Evolutionary conservation across 2,888 invertebrate genomes (phyloP), one percentile per base, ranked within the genome.

Genomic region (Monoplex corrugatus): DNA sequence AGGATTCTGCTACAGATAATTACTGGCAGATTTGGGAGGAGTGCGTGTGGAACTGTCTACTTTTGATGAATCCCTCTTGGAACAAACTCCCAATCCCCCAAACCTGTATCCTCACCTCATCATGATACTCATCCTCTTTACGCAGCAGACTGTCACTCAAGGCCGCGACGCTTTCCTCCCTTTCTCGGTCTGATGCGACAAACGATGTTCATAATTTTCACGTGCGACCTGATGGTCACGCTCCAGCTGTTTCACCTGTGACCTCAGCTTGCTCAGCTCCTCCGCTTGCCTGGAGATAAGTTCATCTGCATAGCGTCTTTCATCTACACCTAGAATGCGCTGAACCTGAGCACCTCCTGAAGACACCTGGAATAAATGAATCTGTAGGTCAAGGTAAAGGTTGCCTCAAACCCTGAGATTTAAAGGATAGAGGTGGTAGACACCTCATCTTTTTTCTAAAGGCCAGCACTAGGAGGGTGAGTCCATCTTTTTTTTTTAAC

Each of bases 221-320:
- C 92, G 92, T 40, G 92, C 91, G 72, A 43, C 85, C 23, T 94
- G 93, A 38, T 91, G 86, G 82, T 93, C 92, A 40, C 92, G 92
- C 38, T 92, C 75, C 6, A 87, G 68, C 44, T 91, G 90, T 43
- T 88, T 80, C 68, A 85, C 80, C 88, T 94, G 93, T 86, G 92
- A 90, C 88, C 93, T 94, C 84, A 95, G 89, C 32, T 94, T 92
- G 16, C 91, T 91, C 45, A 95, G 93, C 88, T 95, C 95, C 83
- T 92, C 90, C 13, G 94, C 94, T 88, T 95, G 95, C 63, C 94
- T 92, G 50, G 91, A 93, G 23, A 95, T 94, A 5, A 95, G 92
- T 83, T 94, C 94, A 92, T 95, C 94, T 45, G 94, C 92, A 88
- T 94, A 94, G 57, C 92, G 40, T 23, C 78, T 40, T 38, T 86